Conservation (phyloP, 2,797 vertebrate species). For the Apogon hyalosoma region DNA sequence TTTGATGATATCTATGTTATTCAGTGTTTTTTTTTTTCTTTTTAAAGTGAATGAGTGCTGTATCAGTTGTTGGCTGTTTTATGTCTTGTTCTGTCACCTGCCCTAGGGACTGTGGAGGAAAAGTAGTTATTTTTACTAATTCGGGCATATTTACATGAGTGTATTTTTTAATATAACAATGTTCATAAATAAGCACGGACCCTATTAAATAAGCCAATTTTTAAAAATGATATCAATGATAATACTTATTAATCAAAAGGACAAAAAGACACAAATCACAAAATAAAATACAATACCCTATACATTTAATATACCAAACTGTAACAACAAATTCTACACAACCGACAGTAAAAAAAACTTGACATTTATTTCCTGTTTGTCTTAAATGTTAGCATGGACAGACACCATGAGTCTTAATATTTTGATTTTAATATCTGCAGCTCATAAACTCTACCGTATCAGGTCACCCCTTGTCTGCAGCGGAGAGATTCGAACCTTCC, state of each 20-base stretch:
- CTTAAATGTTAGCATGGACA: background rate
- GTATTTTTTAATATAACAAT: too few species aligned
- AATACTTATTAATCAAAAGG: background rate
- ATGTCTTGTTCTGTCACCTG: too few species aligned
- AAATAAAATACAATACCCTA: background rate
- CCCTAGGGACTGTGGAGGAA: too few species aligned
- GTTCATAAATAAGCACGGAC: too few species aligned
- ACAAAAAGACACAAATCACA: background rate
- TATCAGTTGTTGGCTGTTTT: too few species aligned
- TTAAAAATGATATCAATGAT: too few species aligned
- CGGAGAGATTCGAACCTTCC: constrained; percentile 4
- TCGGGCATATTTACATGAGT: too few species aligned
- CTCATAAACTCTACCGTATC: constrained; percentile 33
- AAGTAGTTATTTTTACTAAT: too few species aligned
- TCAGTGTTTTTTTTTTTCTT: too few species aligned
- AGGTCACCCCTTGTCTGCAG: constrained; percentile 37
- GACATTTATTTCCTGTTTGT: background rate
- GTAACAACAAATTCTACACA: background rate
- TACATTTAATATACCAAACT: background rate
- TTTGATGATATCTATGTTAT: too few species aligned
- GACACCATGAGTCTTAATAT: constrained; percentile 9
- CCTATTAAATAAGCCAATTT: too few species aligned
- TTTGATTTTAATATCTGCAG: constrained; percentile 19
- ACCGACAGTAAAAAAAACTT: background rate
- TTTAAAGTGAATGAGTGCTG: too few species aligned